Conservation (phyloP, 2,888 invertebrate species). For the Drosophila neoperkinsi region DNA sequence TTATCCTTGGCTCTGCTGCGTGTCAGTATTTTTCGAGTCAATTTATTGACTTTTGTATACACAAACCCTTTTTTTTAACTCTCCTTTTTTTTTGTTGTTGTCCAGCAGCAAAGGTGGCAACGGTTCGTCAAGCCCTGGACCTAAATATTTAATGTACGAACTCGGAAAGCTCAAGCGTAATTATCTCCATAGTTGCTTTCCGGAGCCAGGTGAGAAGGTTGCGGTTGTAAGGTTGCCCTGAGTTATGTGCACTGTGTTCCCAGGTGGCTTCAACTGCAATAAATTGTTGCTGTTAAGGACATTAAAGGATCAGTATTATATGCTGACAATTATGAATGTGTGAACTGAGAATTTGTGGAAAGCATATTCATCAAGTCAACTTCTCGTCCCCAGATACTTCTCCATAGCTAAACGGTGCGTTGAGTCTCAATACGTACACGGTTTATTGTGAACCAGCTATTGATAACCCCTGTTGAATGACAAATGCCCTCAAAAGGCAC, state of each 20-base stretch:
- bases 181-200: constrained; percentile 47
- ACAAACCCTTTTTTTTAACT: constrained; percentile 25
- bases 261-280: constrained; percentile 47
- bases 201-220: constrained; percentile 19
- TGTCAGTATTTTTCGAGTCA: constrained; percentile 42
- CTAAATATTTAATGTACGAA: constrained; percentile 56
- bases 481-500: not conserved
- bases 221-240: constrained; percentile 2
- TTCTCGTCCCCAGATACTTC: not conserved
- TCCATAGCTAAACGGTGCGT: not conserved
- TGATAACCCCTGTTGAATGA: not conserved
- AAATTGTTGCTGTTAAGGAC: constrained; percentile 48
- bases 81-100: not conserved
- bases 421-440: not conserved
- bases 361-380: constrained; percentile 11
- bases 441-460: not conserved
- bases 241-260: constrained; percentile 33
- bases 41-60: constrained; percentile 48
- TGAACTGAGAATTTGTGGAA: constrained; percentile 14
- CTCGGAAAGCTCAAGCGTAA: constrained; percentile 54
- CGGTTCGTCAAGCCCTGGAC: not conserved
- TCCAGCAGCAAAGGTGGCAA: constrained; percentile 8
- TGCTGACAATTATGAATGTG: constrained; percentile 32
- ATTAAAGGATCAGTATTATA: constrained; percentile 35
- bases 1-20: constrained; percentile 34